Evolutionary conservation across 2,888 invertebrate genomes (phyloP), one percentile per base, ranked within the genome.

Genomic region (Cephus pygmeus): DNA sequence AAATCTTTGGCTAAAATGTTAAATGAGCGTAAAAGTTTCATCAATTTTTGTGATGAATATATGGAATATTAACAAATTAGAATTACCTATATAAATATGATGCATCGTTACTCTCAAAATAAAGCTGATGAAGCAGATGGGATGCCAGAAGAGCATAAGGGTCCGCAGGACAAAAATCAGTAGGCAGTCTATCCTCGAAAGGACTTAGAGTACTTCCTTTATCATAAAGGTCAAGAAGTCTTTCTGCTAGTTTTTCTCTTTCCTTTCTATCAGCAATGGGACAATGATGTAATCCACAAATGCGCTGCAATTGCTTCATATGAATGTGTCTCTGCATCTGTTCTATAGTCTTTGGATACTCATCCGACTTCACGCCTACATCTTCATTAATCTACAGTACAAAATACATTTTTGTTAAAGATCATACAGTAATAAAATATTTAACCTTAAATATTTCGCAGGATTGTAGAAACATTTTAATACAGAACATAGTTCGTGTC

Each of bases 271-370:
- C 87, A 4, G 83, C 82, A 77, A 86, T 79, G 3, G 91, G 90
- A 69, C 85, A 80, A 78, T 94, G 92, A 87, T 95, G 95, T 71
- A 92, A 91, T 1, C 97, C 96, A 79, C 96, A 94, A 85, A 96
- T 93, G 4, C 97, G 93, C 87, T 95, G 94, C 75, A 97, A 92
- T 88, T 96, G 95, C 73, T 97, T 89, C 75, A 96, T 95, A 80
- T 96, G 95, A 79, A 98, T 94, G 88, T 98, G 97, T 77, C 95
- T 94, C 87, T 96, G 96, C 94, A 98, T 95, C 91, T 96, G 95
- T 85, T 95, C 94, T 79, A 93, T 93, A 33, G 90, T 87, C 31
- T 85, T 85, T 30, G 92, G 91, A 83, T 87, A 88, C 69, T 87
- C 88, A 73, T 90, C 89, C n/a, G 86, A 83, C 33, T 86, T 86